A percentile compares a stretch with the other conserved stretches of the same genome.
Evolutionary conservation across 2,888 invertebrate genomes (phyloP).

Genomic region (Apoda limacodes): DNA sequence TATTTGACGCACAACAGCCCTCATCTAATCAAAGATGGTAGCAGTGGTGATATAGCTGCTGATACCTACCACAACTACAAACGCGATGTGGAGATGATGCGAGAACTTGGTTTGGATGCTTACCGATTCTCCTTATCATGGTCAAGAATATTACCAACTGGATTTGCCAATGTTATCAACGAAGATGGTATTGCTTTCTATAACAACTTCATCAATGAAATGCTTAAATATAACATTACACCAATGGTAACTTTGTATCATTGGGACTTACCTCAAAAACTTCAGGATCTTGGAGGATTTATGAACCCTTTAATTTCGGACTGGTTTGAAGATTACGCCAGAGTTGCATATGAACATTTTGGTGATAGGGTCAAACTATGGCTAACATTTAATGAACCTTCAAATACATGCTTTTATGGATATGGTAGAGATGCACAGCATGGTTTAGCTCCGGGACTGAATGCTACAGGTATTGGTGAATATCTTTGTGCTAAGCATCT

Average conservation of each 20-base stretch:
- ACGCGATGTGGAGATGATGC: slow-evolving; percentile 56
- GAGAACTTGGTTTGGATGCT: slow-evolving; percentile 42
- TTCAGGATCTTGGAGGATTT: too few relatives aligned
- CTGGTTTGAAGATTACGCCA: too few relatives aligned
- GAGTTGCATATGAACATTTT: too few relatives aligned
- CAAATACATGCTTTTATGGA: too few relatives aligned
- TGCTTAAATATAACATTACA: slow-evolving; percentile 62
- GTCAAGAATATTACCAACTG: slow-evolving; percentile 66
- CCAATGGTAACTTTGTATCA: too few relatives aligned
- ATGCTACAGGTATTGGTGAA: too few relatives aligned
- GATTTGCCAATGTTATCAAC: slow-evolving; percentile 51
- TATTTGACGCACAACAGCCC: slow-evolving; percentile 6
- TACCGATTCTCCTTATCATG: slow-evolving; percentile 65
- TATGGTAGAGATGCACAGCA: too few relatives aligned
- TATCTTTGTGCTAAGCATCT: too few relatives aligned
- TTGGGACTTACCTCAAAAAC: slow-evolving; percentile 54
- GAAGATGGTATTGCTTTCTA: slow-evolving; percentile 70
- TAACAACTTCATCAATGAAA: slow-evolving; percentile 61
- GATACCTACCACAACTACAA: slow-evolving; percentile 74
- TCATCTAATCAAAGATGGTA: slow-evolving; percentile 8
- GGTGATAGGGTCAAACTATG: too few relatives aligned
- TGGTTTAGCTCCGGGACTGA: too few relatives aligned
- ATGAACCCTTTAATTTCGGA: too few relatives aligned
- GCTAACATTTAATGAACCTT: too few relatives aligned
- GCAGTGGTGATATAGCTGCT: slow-evolving; percentile 70